Percentiles rank a stretch among this genome's conserved stretches.
Conservation (phyloP, 2,888 invertebrate genomes). For the Pachymerium ferrugineum region DNA sequence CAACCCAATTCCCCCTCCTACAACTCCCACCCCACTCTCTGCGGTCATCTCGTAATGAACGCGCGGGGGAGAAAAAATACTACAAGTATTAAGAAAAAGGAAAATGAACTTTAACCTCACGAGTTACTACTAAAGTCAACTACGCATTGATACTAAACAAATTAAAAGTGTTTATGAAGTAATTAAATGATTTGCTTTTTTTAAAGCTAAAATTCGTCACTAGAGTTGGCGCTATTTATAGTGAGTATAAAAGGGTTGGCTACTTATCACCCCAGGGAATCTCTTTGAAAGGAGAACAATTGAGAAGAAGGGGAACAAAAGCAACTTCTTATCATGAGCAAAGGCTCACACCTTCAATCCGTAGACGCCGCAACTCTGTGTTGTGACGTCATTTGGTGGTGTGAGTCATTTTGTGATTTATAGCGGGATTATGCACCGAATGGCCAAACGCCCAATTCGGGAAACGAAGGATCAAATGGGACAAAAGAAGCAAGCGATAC, state of each 20-base stretch:
- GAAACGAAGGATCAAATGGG: not conserved
- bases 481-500: not conserved
- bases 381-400: not conserved
- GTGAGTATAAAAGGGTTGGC: not conserved
- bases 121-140: too few relatives aligned
- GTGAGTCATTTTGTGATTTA: not conserved
- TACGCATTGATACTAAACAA: too few relatives aligned
- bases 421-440: not conserved
- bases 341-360: not conserved
- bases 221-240: not conserved
- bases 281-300: not conserved
- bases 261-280: not conserved
- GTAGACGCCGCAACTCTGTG: not conserved
- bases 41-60: not conserved
- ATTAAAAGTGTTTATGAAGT: not conserved
- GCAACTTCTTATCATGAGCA: not conserved
- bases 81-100: not conserved
- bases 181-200: too few relatives aligned
- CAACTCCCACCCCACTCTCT: not conserved
- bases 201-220: too few relatives aligned
- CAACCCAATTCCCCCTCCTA: not conserved
- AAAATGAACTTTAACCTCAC: too few relatives aligned
- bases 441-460: not conserved
- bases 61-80: not conserved
- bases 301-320: not conserved